Percentiles rank a stretch among this genome's conserved stretches.
These are phyloP conservation scores for Tipula confusa DNA, from an alignment of 2,888 invertebrate species.

Conservation along the genomic window DNA sequence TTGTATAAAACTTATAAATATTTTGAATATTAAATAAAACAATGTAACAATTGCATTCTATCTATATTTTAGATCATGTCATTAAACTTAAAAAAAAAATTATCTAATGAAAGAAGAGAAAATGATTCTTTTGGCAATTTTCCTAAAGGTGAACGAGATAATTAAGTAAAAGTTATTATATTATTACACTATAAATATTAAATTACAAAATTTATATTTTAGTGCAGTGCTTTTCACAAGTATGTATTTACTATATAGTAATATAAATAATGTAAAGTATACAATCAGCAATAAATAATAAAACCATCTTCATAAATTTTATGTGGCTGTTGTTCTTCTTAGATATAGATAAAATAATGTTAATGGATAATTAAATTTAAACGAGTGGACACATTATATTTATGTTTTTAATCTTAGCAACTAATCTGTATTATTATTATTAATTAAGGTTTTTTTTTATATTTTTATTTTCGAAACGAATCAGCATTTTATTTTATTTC, in stretches of 20 bases:
- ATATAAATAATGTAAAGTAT: neutral
- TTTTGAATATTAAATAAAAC: neutral
- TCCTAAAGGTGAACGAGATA: neutral
- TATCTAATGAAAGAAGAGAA: neutral
- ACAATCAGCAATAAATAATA: neutral
- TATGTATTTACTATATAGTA: neutral
- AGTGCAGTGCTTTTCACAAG: neutral
- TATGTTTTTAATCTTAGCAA: neutral
- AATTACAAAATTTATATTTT: neutral
- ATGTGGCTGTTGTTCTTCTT: neutral
- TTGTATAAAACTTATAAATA: no score
- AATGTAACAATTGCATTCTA: neutral
- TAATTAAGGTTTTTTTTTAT: neutral
- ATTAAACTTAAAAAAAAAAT: neutral
- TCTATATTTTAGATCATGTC: neutral
- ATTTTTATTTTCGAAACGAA: neutral
- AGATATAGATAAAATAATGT: neutral
- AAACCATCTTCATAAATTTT: neutral
- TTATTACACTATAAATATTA: neutral
- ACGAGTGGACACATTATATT: neutral
- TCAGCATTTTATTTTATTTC: neutral
- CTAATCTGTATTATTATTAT: neutral
- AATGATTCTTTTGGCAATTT: neutral
- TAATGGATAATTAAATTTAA: conserved; percentile 3
- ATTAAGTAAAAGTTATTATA: neutral